These are phyloP conservation scores for Scophthalmus maximus DNA, from an alignment of 2,113 vertebrate species.

Conservation along the genomic window DNA sequence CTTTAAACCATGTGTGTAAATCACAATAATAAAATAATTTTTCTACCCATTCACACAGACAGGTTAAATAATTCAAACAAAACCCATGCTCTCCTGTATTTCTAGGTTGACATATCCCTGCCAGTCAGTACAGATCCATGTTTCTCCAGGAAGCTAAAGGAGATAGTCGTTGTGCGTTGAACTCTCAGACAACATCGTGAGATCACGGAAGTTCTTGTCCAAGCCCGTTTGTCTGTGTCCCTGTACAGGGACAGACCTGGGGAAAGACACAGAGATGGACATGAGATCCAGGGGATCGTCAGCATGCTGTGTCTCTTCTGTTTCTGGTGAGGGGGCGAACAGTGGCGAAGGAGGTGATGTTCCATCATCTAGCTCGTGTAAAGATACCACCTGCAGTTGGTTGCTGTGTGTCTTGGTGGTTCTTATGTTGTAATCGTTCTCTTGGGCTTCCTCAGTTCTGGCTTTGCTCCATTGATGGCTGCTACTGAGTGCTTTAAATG, in stretches of 20 bases:
- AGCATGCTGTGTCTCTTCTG: conserved; percentile 8
- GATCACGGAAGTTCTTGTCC: conserved; percentile 28
- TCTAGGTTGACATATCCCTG: too few relatives aligned
- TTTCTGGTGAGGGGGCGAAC: conserved; percentile 62
- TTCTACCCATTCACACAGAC: too few relatives aligned
- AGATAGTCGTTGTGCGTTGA: conserved; percentile 39
- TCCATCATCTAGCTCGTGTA: conserved; percentile 16
- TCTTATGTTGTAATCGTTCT: conserved; percentile 2
- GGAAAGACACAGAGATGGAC: conserved; percentile 2
- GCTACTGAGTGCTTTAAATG: conserved; percentile 16
- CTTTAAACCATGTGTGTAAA: too few relatives aligned
- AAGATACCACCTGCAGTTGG: conserved; percentile 1
- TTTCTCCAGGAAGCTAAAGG: too few relatives aligned
- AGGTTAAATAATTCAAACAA: too few relatives aligned
- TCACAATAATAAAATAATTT: too few relatives aligned
- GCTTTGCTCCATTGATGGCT: background rate
- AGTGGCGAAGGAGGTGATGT: conserved; percentile 66
- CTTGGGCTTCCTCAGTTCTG: conserved; percentile 6
- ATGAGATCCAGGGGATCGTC: background rate
- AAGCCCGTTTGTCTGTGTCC: background rate
- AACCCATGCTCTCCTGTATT: too few relatives aligned
- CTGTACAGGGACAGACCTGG: too few relatives aligned
- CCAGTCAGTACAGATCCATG: too few relatives aligned
- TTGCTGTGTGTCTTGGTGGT: background rate
- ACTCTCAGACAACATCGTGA: conserved; percentile 59